phyloP scores from a whole-genome alignment of 2,888 invertebrate genomes.

The Lumbricus terrestris region DNA sequence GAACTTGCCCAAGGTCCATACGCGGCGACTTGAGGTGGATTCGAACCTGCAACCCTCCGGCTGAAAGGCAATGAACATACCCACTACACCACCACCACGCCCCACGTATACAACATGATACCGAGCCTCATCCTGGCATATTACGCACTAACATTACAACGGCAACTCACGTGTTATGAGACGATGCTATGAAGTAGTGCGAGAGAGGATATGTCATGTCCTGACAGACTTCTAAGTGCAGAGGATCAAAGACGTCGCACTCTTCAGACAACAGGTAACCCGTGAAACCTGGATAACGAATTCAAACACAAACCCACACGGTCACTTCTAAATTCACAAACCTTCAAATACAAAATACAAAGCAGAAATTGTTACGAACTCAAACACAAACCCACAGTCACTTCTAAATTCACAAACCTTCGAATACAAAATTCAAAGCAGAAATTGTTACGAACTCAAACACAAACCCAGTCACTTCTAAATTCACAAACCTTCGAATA shows the following conservation, averaged over 20 bases:
- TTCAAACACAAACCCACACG: not conserved
- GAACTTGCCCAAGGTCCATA: no score
- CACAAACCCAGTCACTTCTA: not conserved
- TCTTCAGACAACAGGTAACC: conserved; percentile 58
- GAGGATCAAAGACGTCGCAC: conserved; percentile 63
- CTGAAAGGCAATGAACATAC: no score
- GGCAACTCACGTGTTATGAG: conserved; percentile 62
- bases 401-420: no score
- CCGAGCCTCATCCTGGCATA: no score
- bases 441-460: not conserved
- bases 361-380: not conserved
- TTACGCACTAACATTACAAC: no score
- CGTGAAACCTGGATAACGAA: conserved; percentile 51
- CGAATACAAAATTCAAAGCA: not conserved
- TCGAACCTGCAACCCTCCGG: no score
- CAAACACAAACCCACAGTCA: not conserved
- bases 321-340: not conserved
- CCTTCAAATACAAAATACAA: not conserved
- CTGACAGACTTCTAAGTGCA: conserved; percentile 61
- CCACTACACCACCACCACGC: no score
- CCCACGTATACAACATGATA: no score
- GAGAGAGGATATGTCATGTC: conserved; percentile 64
- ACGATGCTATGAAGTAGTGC: conserved; percentile 63
- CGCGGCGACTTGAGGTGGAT: no score
- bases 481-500: no score